These are phyloP conservation scores for Abrostola tripartita DNA, from an alignment of 2,888 invertebrate genomes.

Conservation along the genomic window DNA sequence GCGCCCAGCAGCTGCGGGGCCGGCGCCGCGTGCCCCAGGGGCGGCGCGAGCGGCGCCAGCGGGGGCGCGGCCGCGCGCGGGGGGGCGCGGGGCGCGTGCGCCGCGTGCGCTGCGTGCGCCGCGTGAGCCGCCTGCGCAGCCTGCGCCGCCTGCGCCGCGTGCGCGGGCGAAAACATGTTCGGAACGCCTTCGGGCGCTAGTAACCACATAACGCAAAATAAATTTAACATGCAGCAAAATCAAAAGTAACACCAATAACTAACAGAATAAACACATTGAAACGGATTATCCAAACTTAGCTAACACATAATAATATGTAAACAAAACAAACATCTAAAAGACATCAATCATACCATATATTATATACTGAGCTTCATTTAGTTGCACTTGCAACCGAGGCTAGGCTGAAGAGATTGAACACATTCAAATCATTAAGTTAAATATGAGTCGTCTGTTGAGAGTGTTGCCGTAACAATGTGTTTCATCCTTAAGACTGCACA, in stretches of 20 bases:
- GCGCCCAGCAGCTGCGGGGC: slow-evolving; percentile 61
- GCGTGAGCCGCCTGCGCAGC: slow-evolving; percentile 61
- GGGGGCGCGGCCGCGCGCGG: slow-evolving; percentile 75
- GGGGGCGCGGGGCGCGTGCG: slow-evolving; percentile 77
- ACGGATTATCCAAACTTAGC: not conserved
- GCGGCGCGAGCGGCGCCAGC: slow-evolving; percentile 58
- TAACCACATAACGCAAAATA: slow-evolving; percentile 77
- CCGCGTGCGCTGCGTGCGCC: slow-evolving; percentile 55
- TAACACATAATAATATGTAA: not conserved
- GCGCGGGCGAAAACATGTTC: slow-evolving; percentile 83
- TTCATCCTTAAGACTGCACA: slow-evolving; percentile 22
- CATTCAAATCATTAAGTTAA: too few relatives aligned
- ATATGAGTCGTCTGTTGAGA: too few relatives aligned
- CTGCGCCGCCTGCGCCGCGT: slow-evolving; percentile 74
- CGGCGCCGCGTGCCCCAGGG: slow-evolving; percentile 60
- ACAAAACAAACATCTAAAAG: not conserved
- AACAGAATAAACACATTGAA: slow-evolving; percentile 22
- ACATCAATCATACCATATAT: too few relatives aligned
- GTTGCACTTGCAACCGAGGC: too few relatives aligned
- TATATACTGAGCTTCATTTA: too few relatives aligned
- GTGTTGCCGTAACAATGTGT: slow-evolving; percentile 15
- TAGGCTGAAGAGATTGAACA: too few relatives aligned
- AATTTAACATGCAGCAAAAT: slow-evolving; percentile 65
- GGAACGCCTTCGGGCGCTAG: slow-evolving; percentile 85
- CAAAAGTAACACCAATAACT: slow-evolving; percentile 47